A percentile compares a stretch with the other conserved stretches of the same genome.
Conservation (phyloP, 2,797 vertebrate genomes). For the Lithobates sylvaticus region DNA sequence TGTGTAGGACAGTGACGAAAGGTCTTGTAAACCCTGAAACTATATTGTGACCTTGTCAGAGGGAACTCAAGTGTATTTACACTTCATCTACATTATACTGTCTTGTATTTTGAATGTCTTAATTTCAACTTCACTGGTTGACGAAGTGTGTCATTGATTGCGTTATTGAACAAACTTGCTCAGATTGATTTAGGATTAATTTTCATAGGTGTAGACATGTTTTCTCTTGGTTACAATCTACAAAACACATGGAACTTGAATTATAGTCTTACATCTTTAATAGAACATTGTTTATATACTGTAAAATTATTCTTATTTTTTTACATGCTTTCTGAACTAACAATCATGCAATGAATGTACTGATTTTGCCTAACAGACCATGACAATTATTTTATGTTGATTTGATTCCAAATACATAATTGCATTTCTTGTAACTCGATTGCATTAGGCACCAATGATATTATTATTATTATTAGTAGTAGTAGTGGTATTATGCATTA, state of each 20-base stretch:
- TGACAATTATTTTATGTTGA: background rate
- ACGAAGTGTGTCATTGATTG: constrained; percentile 53
- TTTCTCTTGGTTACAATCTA: constrained; percentile 47
- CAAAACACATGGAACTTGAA: constrained; percentile 32
- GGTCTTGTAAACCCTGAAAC: constrained; percentile 55
- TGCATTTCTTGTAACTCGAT: no score
- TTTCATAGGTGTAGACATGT: constrained; percentile 42
- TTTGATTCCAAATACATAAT: background rate
- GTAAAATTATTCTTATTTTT: constrained; percentile 34
- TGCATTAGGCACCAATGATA: background rate
- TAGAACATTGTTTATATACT: constrained; percentile 1
- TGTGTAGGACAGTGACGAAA: constrained; percentile 47
- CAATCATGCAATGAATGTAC: background rate
- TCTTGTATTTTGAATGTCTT: constrained; percentile 30
- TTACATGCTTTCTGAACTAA: background rate
- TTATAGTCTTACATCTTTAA: constrained; percentile 19
- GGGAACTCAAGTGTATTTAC: constrained; percentile 48
- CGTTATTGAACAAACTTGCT: constrained; percentile 36
- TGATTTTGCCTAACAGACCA: constrained; percentile 11
- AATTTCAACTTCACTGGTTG: constrained; percentile 26
- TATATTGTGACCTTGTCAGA: constrained; percentile 52
- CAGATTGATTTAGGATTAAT: constrained; percentile 50
- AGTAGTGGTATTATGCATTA: no score
- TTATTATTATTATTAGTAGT: no score
- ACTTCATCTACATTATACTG: constrained; percentile 51